Evolutionary conservation across 2,797 vertebrate species (phyloP).

Genomic region (Scolopax rusticola): DNA sequence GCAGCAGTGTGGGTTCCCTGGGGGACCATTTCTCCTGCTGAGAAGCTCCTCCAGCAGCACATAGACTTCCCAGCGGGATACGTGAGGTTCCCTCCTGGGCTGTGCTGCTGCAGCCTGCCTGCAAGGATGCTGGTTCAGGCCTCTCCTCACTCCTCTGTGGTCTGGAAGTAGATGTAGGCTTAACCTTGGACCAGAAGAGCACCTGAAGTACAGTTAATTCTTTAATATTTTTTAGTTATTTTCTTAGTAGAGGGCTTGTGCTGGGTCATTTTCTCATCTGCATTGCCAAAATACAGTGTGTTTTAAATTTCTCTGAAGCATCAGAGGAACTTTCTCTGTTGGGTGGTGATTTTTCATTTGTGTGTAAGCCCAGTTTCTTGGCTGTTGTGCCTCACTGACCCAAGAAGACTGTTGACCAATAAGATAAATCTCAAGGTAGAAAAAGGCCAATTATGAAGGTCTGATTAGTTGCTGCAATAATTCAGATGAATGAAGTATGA

Average conservation of each 20-base stretch:
- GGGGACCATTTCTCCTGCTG: neutral
- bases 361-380: neutral
- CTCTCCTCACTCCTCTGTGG: accelerated
- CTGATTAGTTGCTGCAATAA: neutral
- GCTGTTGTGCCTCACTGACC: neutral
- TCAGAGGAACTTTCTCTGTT: neutral
- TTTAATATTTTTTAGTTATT: neutral
- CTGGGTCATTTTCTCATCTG: neutral
- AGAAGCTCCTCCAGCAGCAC: neutral
- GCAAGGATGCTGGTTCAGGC: accelerated
- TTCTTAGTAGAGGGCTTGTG: neutral
- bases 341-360: slow-evolving; percentile 7
- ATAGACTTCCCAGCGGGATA: neutral
- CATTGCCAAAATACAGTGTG: neutral
- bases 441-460: neutral
- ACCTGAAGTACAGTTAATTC: neutral
- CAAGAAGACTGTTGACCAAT: neutral
- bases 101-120: neutral
- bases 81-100: neutral
- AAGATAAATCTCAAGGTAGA: neutral
- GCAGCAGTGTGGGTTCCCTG: neutral
- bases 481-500: neutral
- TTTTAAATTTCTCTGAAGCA: neutral
- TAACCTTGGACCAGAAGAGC: neutral
- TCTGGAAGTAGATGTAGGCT: neutral